Conservation (phyloP, 1,140 invertebrate genomes). For the Saccostrea cuccullata region DNA sequence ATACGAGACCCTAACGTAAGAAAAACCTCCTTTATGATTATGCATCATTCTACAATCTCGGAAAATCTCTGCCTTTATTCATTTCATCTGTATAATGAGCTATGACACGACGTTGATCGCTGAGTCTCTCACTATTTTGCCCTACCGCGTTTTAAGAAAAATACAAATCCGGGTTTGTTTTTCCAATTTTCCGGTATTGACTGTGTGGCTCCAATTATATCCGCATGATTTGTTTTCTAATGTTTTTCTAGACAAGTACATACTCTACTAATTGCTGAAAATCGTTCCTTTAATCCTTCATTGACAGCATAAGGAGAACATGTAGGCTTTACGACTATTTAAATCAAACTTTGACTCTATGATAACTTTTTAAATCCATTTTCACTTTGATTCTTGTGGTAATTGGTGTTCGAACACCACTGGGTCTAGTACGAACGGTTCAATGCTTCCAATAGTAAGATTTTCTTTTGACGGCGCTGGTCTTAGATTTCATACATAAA, state of each 20-base stretch:
- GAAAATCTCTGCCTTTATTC: conserved; percentile 1
- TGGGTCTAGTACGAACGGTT: too few relatives aligned
- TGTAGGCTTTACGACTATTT: background rate
- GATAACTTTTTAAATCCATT: too few relatives aligned
- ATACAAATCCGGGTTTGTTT: conserved; percentile 24
- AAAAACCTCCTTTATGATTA: background rate
- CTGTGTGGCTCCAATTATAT: conserved; percentile 16
- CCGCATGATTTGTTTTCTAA: background rate
- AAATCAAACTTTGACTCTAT: background rate
- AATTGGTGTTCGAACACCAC: too few relatives aligned
- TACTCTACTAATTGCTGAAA: conserved; percentile 30
- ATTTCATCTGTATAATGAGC: conserved; percentile 19
- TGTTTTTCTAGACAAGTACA: conserved; percentile 10
- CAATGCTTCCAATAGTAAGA: too few relatives aligned
- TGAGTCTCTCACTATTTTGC: background rate
- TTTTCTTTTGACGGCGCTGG: too few relatives aligned
- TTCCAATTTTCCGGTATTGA: conserved; percentile 36
- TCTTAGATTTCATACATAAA: too few relatives aligned
- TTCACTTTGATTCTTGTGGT: too few relatives aligned
- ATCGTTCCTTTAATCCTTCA: conserved; percentile 27
- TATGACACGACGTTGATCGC: conserved; percentile 12
- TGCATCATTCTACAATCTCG: conserved; percentile 26
- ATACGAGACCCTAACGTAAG: background rate
- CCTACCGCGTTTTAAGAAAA: conserved; percentile 21
- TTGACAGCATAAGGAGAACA: conserved; percentile 11